These are phyloP conservation scores for Parambassis ranga DNA, from an alignment of 2,797 vertebrate genomes.

Conservation along the genomic window DNA sequence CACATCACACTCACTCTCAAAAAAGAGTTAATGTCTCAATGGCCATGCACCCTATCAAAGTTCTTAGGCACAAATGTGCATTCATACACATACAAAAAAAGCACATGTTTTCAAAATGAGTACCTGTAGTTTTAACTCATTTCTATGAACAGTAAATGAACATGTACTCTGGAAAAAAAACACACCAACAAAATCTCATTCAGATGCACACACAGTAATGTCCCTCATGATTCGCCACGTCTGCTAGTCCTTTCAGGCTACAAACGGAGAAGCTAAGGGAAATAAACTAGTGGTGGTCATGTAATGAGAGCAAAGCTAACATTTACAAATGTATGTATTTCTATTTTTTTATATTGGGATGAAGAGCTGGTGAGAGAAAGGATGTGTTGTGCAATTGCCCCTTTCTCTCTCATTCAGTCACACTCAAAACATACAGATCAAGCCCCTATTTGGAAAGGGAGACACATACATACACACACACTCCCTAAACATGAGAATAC, in stretches of 20 bases:
- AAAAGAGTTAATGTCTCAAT: conserved; percentile 86
- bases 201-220: conserved; percentile 44
- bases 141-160: conserved; percentile 74
- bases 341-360: conserved; percentile 70
- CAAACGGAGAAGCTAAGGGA: conserved; percentile 59
- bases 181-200: conserved; percentile 31
- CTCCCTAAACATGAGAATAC: conserved; percentile 71
- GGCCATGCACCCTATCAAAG: conserved; percentile 82
- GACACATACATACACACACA: conserved; percentile 29
- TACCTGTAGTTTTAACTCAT: conserved; percentile 78
- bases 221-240: conserved; percentile 62
- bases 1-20: conserved; percentile 71
- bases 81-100: conserved; percentile 74
- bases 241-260: conserved; percentile 62
- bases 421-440: conserved; percentile 50
- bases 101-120: conserved; percentile 70
- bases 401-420: conserved; percentile 46
- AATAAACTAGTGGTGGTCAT: conserved; percentile 61
- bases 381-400: conserved; percentile 83
- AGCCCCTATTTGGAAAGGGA: conserved; percentile 55
- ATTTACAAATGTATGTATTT: conserved; percentile 77
- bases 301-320: conserved; percentile 68
- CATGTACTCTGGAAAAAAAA: conserved; percentile 42
- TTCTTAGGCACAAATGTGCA: conserved; percentile 86
- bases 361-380: conserved; percentile 82